Conservation (phyloP, 2,113 vertebrate species). For the Trachemys scripta region DNA sequence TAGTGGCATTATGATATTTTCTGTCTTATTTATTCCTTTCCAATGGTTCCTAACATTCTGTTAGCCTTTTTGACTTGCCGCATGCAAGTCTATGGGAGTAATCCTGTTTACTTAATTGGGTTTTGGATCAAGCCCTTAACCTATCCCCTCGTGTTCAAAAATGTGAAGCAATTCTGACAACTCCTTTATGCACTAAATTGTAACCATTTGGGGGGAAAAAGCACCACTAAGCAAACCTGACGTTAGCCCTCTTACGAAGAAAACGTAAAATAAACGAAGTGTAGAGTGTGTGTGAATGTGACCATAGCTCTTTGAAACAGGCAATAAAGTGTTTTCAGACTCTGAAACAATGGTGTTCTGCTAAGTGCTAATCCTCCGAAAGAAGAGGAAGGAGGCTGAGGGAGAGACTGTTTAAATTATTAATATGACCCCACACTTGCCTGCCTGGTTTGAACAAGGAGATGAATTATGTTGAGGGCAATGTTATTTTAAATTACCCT, state of each 20-base stretch:
- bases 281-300: neutral
- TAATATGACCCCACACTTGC: slow-evolving; percentile 41
- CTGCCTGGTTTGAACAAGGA: slow-evolving; percentile 20
- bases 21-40: neutral
- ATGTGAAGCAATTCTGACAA: neutral
- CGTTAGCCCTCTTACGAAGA: accelerated
- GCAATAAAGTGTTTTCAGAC: slow-evolving; percentile 55
- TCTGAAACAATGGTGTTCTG: neutral
- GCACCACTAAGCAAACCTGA: neutral
- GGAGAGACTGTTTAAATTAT: slow-evolving; percentile 49
- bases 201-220: neutral
- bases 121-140: neutral
- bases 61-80: neutral
- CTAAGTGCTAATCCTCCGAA: slow-evolving; percentile 10
- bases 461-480: slow-evolving; percentile 49
- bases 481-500: slow-evolving; percentile 61
- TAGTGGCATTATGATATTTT: neutral
- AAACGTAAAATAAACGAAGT: slow-evolving; percentile 28
- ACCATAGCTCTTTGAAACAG: slow-evolving; percentile 23
- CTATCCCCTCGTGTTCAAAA: neutral
- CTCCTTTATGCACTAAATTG: neutral
- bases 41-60: neutral
- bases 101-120: accelerated
- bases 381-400: slow-evolving; percentile 23
- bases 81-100: neutral